Evolutionary conservation across 2,113 vertebrate genomes (phyloP).

Genomic region (Tetrax tetrax): DNA sequence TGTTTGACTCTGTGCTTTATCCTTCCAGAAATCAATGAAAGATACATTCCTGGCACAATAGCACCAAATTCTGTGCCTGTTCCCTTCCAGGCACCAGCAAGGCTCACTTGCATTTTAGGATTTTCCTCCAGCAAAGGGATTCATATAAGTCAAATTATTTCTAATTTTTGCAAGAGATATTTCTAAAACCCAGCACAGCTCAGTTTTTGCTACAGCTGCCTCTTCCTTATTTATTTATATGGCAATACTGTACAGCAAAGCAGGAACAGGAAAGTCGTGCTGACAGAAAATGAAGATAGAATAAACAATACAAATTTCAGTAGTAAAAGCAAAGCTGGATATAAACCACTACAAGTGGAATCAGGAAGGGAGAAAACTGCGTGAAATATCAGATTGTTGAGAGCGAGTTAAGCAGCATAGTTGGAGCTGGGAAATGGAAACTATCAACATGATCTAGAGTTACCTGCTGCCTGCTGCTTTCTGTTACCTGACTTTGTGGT

Average conservation of each 20-base stretch:
- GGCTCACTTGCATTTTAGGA: background rate
- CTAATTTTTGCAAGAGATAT: constrained; percentile 34
- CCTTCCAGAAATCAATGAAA: background rate
- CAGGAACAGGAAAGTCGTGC: background rate
- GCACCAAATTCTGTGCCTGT: background rate
- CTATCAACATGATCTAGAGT: background rate
- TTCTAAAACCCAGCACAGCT: background rate
- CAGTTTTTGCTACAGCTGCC: constrained; percentile 24
- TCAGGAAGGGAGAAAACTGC: background rate
- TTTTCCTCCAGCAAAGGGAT: background rate
- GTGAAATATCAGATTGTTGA: background rate
- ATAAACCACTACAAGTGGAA: constrained; percentile 4
- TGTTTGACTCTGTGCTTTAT: background rate
- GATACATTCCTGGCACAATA: background rate
- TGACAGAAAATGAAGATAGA: constrained; percentile 50
- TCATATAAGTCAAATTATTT: background rate
- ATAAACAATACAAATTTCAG: constrained; percentile 55
- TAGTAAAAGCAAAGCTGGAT: constrained; percentile 36
- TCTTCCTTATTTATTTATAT: constrained; percentile 47
- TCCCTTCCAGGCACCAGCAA: background rate
- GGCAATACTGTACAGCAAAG: background rate
- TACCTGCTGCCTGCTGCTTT: background rate
- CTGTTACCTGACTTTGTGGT: background rate
- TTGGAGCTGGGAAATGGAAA: background rate
- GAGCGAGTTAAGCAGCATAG: background rate